A percentile compares a stretch with the other conserved stretches of the same genome.
These are phyloP conservation scores for Cylindroiulus punctatus DNA, from an alignment of 2,888 invertebrate species.

Conservation along the genomic window DNA sequence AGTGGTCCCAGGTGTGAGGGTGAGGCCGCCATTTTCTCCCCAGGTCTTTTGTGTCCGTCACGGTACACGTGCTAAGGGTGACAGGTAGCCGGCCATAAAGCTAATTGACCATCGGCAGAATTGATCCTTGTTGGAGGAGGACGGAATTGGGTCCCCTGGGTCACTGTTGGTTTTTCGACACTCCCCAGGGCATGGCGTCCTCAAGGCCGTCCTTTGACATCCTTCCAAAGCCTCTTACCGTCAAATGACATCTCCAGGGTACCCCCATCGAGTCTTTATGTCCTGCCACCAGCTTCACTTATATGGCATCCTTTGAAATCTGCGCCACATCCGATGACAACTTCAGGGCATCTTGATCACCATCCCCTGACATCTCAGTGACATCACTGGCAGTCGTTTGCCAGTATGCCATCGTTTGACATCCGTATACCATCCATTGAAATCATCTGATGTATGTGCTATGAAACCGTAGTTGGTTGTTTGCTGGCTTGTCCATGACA, in stretches of 20 bases:
- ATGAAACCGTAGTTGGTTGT: no score
- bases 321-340: no score
- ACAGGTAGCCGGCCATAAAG: constrained; percentile 29
- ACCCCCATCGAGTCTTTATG: no score
- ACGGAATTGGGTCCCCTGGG: neutral
- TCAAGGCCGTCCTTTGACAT: neutral
- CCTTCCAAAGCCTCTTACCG: neutral
- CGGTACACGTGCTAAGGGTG: constrained; percentile 1
- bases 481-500: no score
- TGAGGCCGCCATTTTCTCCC: neutral
- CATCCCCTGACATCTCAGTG: no score
- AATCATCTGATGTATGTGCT: no score
- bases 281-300: no score
- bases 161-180: neutral
- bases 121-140: neutral
- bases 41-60: neutral
- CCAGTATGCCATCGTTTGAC: no score
- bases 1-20: constrained; percentile 16
- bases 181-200: neutral
- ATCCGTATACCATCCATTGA: no score
- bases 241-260: neutral
- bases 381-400: no score
- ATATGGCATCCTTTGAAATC: no score
- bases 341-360: no score
- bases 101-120: constrained; percentile 13